These are phyloP conservation scores for Ibidorhyncha struthersii DNA, from an alignment of 2,113 vertebrate species.

Conservation along the genomic window DNA sequence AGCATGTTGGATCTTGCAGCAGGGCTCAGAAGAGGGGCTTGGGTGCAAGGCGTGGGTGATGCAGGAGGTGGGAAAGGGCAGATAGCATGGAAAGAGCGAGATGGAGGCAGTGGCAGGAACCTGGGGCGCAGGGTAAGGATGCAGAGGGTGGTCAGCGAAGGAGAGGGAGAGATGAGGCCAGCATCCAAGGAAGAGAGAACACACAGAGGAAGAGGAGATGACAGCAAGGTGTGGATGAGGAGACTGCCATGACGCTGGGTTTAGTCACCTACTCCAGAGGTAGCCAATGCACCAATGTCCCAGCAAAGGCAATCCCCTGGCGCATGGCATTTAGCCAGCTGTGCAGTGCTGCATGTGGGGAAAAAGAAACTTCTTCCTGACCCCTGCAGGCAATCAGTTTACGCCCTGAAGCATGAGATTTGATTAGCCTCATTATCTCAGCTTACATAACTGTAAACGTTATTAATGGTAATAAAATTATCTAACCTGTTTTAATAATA, in stretches of 20 bases:
- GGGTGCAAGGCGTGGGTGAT: neutral
- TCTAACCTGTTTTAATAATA: slow-evolving; percentile 67
- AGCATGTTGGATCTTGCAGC: rapidly evolving
- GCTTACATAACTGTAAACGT: slow-evolving; percentile 68
- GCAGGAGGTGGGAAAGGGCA: neutral
- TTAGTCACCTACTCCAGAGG: neutral
- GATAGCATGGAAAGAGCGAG: neutral
- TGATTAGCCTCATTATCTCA: slow-evolving; percentile 75
- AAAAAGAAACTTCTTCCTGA: slow-evolving; percentile 63
- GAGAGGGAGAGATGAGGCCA: neutral
- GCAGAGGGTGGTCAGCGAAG: neutral
- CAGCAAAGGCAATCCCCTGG: neutral
- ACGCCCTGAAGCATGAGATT: slow-evolving; percentile 74
- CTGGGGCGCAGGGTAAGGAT: rapidly evolving
- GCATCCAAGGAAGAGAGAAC: neutral
- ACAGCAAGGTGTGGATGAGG: rapidly evolving
- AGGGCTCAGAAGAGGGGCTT: neutral
- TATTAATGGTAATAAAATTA: slow-evolving; percentile 76
- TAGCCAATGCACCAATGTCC: neutral
- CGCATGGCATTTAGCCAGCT: neutral
- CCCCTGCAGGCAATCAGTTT: slow-evolving; percentile 68
- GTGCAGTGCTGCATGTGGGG: neutral
- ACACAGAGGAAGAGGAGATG: neutral
- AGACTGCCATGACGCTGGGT: neutral
- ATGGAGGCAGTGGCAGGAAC: neutral